Conservation (phyloP, 2,797 vertebrate genomes). For the Tachyglossus aculeatus region DNA sequence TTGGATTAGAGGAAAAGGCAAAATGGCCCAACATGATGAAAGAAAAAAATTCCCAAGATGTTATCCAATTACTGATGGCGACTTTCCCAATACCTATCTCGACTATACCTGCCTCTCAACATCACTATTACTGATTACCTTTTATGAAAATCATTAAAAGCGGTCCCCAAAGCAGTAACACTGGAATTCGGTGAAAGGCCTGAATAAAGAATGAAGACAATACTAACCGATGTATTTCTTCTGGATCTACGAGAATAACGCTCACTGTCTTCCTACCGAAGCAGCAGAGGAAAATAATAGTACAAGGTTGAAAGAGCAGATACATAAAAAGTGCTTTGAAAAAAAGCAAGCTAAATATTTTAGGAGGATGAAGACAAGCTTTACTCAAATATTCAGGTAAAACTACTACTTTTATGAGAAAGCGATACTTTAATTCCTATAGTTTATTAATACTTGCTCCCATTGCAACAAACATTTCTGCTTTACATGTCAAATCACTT, state of each 20-base stretch:
- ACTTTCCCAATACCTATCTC: neutral
- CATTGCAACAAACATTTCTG: neutral
- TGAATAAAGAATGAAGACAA: neutral
- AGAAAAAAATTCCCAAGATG: too few species aligned
- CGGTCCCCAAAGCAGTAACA: neutral
- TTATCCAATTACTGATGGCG: neutral
- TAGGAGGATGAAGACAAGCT: neutral
- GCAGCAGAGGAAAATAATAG: slow-evolving; percentile 57
- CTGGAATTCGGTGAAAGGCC: fast-evolving
- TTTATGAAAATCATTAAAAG: neutral
- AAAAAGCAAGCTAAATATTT: neutral
- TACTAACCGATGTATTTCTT: slow-evolving; percentile 91
- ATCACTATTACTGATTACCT: neutral
- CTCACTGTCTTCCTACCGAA: slow-evolving; percentile 92
- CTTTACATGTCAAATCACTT: neutral
- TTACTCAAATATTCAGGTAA: neutral
- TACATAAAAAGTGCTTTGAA: neutral
- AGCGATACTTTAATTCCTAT: neutral
- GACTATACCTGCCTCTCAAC: too few species aligned
- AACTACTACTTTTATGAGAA: neutral
- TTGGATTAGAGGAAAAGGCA: too few species aligned
- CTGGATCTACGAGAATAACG: slow-evolving; percentile 85
- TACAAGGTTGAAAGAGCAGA: slow-evolving; percentile 51
- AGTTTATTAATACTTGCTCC: neutral
- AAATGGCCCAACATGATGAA: too few species aligned